Evolutionary conservation across 2,113 vertebrate genomes (phyloP).

Genomic region (Stomatorhinus ivindoensis): DNA sequence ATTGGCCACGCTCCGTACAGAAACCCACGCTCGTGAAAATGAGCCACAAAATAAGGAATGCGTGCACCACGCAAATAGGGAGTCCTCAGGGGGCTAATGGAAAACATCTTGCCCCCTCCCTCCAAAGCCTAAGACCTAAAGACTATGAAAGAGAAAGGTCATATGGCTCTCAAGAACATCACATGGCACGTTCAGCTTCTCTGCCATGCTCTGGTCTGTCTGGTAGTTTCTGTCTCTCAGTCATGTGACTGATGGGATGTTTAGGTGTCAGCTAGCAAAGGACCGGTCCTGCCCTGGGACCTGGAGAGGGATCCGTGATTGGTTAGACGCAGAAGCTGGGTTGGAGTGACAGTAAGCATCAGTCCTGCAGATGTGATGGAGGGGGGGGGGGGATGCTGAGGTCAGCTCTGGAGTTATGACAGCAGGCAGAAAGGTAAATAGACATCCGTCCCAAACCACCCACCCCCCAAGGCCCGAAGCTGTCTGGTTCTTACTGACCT

Average conservation of each 20-base stretch:
- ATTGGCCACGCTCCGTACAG: neutral
- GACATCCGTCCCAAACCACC: slow-evolving; percentile 36
- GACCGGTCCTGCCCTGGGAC: neutral
- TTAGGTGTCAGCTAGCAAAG: neutral
- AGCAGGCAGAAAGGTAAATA: slow-evolving; percentile 67
- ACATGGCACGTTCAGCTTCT: slow-evolving; percentile 17
- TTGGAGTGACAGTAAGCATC: slow-evolving; percentile 25
- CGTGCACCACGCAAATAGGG: slow-evolving; percentile 48
- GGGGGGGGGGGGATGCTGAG: slow-evolving; percentile 34
- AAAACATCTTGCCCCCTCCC: slow-evolving; percentile 49
- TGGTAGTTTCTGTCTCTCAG: neutral
- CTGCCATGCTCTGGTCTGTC: neutral
- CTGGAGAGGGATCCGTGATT: neutral
- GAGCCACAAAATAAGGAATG: slow-evolving; percentile 42
- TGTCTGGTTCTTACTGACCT: slow-evolving; percentile 47
- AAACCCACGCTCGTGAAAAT: slow-evolving; percentile 19
- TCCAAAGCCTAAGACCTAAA: slow-evolving; percentile 39
- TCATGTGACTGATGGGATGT: neutral
- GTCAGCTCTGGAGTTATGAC: slow-evolving; percentile 53
- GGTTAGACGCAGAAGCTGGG: neutral
- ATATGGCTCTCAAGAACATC: slow-evolving; percentile 23
- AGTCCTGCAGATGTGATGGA: slow-evolving; percentile 15
- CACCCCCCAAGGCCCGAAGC: slow-evolving; percentile 40
- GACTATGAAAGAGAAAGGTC: slow-evolving; percentile 40
- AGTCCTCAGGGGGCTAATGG: slow-evolving; percentile 51